These are phyloP conservation scores for Cheirogaleus major DNA, from an alignment of 2,797 vertebrate genomes.

Conservation along the genomic window DNA sequence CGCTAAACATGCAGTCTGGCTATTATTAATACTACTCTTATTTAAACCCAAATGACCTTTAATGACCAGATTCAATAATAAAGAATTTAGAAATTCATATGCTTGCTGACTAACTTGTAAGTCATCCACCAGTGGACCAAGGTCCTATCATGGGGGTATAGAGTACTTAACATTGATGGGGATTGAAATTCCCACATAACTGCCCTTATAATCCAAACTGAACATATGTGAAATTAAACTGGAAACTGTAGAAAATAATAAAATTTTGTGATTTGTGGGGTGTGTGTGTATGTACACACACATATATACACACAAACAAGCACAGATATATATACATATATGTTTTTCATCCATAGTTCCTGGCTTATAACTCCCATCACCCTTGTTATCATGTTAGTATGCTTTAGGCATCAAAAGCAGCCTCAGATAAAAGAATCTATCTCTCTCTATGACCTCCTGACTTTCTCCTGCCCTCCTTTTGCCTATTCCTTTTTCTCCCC, in stretches of 20 bases:
- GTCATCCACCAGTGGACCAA: not conserved
- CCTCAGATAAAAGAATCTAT: not conserved
- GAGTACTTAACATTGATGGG: not conserved
- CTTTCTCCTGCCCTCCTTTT: not conserved
- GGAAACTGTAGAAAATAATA: not conserved
- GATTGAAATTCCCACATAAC: not conserved
- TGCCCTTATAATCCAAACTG: not conserved
- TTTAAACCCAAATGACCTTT: not conserved
- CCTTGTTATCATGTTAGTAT: not conserved
- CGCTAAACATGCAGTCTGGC: not conserved
- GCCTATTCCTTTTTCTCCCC: not conserved
- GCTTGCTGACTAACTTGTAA: not conserved
- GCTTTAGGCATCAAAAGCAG: not conserved
- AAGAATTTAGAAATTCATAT: not conserved
- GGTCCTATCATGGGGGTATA: fast-evolving
- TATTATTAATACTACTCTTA: not conserved
- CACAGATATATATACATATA: too few species aligned
- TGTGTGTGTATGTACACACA: too few species aligned
- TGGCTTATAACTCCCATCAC: not conserved
- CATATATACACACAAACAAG: too few species aligned
- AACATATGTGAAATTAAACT: not conserved
- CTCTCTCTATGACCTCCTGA: not conserved
- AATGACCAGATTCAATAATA: not conserved
- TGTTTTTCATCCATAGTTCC: not conserved
- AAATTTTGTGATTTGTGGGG: not conserved